phyloP scores from a whole-genome alignment of 2,797 vertebrate species.

The Benthosema pterotum region DNA sequence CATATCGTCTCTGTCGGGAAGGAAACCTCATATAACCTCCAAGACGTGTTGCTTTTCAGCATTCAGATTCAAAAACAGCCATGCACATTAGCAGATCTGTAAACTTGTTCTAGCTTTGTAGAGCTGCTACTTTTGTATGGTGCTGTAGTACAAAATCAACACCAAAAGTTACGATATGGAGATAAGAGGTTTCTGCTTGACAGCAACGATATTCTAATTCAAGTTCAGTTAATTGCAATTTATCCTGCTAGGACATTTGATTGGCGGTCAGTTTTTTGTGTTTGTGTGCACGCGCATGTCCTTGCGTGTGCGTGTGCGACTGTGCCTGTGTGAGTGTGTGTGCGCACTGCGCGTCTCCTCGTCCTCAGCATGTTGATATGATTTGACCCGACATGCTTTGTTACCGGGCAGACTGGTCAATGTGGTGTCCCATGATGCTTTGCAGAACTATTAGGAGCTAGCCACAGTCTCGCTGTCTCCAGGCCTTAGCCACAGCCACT shows the following conservation, averaged over 20 bases:
- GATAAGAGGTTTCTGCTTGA: no score
- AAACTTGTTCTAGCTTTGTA: no score
- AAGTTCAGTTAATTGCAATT: constrained; percentile 35
- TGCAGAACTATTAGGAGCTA: constrained; percentile 64
- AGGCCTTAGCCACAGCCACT: constrained; percentile 58
- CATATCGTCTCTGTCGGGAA: not conserved
- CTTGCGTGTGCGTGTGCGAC: no score
- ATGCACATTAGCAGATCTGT: no score
- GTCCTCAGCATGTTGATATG: constrained; percentile 21
- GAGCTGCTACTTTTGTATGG: no score
- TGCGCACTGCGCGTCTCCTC: not conserved
- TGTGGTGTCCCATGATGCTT: constrained; percentile 67
- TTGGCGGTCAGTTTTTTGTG: constrained; percentile 26
- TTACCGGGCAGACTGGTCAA: constrained; percentile 57
- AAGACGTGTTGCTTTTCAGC: no score
- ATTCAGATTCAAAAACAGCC: no score
- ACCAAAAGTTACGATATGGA: no score
- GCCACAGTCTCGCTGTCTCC: constrained; percentile 72
- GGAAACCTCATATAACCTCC: no score
- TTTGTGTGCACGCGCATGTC: no score
- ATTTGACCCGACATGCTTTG: constrained; percentile 47
- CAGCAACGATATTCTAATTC: constrained; percentile 15
- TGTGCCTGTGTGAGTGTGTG: no score
- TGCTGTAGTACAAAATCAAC: no score
- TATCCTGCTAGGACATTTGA: constrained; percentile 29